Percentiles rank a stretch among this genome's conserved stretches.
phyloP scores from a whole-genome alignment of 2,888 invertebrate genomes.

The Sphecodes monilicornis region DNA sequence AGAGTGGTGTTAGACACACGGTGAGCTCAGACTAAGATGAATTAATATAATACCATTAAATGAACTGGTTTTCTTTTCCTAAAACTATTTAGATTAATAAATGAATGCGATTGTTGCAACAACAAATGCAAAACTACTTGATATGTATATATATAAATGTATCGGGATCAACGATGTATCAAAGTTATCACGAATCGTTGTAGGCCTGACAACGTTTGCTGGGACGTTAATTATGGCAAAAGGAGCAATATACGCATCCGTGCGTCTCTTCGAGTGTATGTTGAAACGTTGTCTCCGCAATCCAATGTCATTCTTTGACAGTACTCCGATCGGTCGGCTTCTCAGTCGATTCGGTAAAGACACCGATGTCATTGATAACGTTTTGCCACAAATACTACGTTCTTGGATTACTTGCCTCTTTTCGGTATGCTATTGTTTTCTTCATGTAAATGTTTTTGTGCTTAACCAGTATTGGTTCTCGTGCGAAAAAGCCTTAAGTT shows the following conservation, averaged over 20 bases:
- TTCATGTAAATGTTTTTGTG: slow-evolving; percentile 61
- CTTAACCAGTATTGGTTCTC: slow-evolving; percentile 54
- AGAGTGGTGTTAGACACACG: slow-evolving; percentile 51
- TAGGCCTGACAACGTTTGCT: slow-evolving; percentile 86
- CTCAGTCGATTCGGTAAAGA: slow-evolving; percentile 90
- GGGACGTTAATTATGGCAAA: slow-evolving; percentile 86
- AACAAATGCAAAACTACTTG: slow-evolving; percentile 36
- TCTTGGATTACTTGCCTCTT: slow-evolving; percentile 82
- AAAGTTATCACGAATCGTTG: slow-evolving; percentile 72
- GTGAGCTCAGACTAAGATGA: slow-evolving; percentile 51
- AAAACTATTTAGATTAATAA: slow-evolving; percentile 21
- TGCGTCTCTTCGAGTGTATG: slow-evolving; percentile 86
- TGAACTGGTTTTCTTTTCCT: slow-evolving; percentile 26
- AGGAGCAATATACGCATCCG: slow-evolving; percentile 87
- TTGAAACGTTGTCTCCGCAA: slow-evolving; percentile 87
- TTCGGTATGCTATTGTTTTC: slow-evolving; percentile 78
- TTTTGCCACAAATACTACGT: slow-evolving; percentile 86
- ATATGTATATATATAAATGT: slow-evolving; percentile 21
- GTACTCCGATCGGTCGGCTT: slow-evolving; percentile 89
- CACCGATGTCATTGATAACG: slow-evolving; percentile 88
- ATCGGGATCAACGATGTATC: slow-evolving; percentile 56
- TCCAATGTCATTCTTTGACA: slow-evolving; percentile 90
- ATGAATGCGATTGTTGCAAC: slow-evolving; percentile 37
- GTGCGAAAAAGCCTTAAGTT: slow-evolving; percentile 55
- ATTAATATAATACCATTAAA: slow-evolving; percentile 36